Conservation (phyloP, 2,888 invertebrate genomes). For the Leptarthrus brevirostris region DNA sequence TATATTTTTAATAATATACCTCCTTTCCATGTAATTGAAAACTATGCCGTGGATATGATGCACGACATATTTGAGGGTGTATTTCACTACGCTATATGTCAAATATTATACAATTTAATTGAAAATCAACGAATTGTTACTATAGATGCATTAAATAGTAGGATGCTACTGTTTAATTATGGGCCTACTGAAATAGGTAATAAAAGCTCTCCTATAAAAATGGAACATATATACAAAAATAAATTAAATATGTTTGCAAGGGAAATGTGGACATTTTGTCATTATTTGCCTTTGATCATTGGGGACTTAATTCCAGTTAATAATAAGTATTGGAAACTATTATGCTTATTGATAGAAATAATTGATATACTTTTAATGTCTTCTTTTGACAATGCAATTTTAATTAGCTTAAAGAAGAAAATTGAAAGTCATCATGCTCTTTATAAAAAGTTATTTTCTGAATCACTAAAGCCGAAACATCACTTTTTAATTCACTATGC, state of each 20-base stretch:
- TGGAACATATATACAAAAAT: conserved; percentile 19
- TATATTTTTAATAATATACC: conserved; percentile 49
- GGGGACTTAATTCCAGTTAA: conserved; percentile 43
- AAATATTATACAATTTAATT: conserved; percentile 48
- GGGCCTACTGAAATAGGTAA: conserved; percentile 53
- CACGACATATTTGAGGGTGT: conserved; percentile 50
- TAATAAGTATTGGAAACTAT: conserved; percentile 50
- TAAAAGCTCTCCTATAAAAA: conserved; percentile 21
- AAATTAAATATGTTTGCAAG: conserved; percentile 52
- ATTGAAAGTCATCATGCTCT: not conserved
- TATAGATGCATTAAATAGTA: conserved; percentile 50
- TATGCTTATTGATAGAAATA: conserved; percentile 41
- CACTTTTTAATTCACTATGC: conserved; percentile 28
- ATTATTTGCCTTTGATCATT: conserved; percentile 50
- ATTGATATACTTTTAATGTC: conserved; percentile 16
- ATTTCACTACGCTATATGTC: conserved; percentile 40
- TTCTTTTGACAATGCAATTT: not conserved
- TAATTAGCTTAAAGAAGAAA: not conserved
- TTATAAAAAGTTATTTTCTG: conserved; percentile 42
- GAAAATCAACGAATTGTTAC: conserved; percentile 46
- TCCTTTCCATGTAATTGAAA: conserved; percentile 51
- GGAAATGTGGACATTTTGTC: conserved; percentile 54
- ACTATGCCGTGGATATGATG: conserved; percentile 53
- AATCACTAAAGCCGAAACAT: conserved; percentile 40
- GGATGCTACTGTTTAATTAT: conserved; percentile 52